Evolutionary conservation across 2,888 invertebrate genomes (phyloP), one percentile per base, ranked within the genome.

Genomic region (Cylindroiulus punctatus): DNA sequence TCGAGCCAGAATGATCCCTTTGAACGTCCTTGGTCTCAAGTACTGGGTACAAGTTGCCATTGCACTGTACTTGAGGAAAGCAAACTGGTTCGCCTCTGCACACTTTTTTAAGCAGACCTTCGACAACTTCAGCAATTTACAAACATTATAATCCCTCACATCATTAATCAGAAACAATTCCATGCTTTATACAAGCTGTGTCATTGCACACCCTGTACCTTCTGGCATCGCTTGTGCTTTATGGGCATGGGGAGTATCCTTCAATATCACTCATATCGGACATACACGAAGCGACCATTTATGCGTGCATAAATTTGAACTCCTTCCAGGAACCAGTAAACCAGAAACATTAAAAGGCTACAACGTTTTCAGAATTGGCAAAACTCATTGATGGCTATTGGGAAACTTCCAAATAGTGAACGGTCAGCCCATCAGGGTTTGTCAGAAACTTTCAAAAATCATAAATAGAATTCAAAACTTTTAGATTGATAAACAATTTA

Each of bases 271-370:
- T 14, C 76, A 76, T 30, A 19, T 52, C 52, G 52, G n/a, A 52
- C 17, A 52, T 52, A 4, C 52, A 52, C n/a, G 52, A 52, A 52
- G 52, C 52, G 7, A 22, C 8, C 14, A 30, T 30, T 76, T 76
- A 30, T 76, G 76, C 5, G 52, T 76, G 14, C 76, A 76, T 26
- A 30, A 76, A 76, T 30, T 76, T 30, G 76, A 30, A 76, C 30
- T 76, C 76, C 10, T 76, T 76, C 76, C 76, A 76, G 22, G 76
- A 76, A 26, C 76, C n/a, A n/a, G n/a, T n/a, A n/a, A n/a, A n/a
- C 76, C 76, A 76, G 22, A 30, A 76, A 26, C 76, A 14, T 76
- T 12, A 76, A 30, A 76, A 22, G 76, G 10, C 30, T 0, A 10
- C 5, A 76, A 26, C 10, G 14, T 76, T 26, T 76, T 76, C 76